Percentiles rank a stretch among this genome's conserved stretches.
Evolutionary conservation across 2,113 vertebrate genomes (phyloP).

Genomic region (Phaethon lepturus): DNA sequence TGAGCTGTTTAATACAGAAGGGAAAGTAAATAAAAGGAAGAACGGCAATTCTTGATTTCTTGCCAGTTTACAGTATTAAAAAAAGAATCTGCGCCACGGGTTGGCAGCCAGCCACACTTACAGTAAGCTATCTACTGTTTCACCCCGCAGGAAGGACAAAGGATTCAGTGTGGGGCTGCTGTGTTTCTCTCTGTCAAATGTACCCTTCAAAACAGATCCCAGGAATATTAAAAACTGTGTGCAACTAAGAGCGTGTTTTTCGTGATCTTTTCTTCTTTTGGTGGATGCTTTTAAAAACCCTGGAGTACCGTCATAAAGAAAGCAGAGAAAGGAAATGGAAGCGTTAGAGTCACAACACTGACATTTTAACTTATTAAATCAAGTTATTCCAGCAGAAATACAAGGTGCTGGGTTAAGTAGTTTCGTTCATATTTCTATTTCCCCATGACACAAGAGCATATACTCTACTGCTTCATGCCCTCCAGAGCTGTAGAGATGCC

Average conservation of each 20-base stretch:
- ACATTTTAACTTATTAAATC: slow-evolving; percentile 52
- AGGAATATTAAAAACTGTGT: slow-evolving; percentile 52
- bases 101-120: slow-evolving; percentile 83
- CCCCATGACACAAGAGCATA: rapidly evolving
- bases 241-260: neutral
- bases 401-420: neutral
- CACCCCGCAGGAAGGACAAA: slow-evolving; percentile 81
- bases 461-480: neutral
- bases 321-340: neutral
- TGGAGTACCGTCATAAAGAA: neutral
- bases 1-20: slow-evolving; percentile 77
- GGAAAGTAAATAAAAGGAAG: slow-evolving; percentile 85
- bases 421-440: neutral
- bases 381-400: slow-evolving; percentile 24
- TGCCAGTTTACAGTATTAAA: slow-evolving; percentile 90
- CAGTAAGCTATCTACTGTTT: slow-evolving; percentile 83
- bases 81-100: slow-evolving; percentile 83
- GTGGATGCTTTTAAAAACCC: neutral
- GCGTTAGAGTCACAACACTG: neutral
- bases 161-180: slow-evolving; percentile 71
- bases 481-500: neutral
- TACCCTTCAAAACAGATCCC: slow-evolving; percentile 58
- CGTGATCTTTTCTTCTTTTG: neutral
- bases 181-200: slow-evolving; percentile 62
- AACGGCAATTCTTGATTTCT: slow-evolving; percentile 81